These are phyloP conservation scores for Himalopsyche phryganea DNA, from an alignment of 1,140 invertebrate genomes.

Conservation along the genomic window DNA sequence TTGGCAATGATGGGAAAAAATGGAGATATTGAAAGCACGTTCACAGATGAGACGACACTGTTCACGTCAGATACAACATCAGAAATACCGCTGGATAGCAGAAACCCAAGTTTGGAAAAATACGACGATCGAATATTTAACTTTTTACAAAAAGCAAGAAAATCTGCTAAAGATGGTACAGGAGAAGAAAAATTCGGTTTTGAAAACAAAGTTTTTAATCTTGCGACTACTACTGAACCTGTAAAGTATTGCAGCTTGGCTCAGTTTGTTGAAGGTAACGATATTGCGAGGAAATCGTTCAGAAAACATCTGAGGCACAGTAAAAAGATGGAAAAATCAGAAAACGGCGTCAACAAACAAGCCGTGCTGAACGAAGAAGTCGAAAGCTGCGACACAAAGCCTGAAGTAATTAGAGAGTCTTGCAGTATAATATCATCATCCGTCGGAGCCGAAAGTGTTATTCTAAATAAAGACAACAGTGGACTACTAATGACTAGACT, in stretches of 20 bases:
- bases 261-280: slow-evolving; percentile 74
- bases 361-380: slow-evolving; percentile 26
- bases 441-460: slow-evolving; percentile 23
- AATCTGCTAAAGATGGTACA: slow-evolving; percentile 44
- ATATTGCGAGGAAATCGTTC: slow-evolving; percentile 73
- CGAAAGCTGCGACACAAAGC: slow-evolving; percentile 17
- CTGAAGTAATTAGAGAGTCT: slow-evolving; percentile 28
- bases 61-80: slow-evolving; percentile 59
- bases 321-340: slow-evolving; percentile 37
- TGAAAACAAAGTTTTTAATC: slow-evolving; percentile 64
- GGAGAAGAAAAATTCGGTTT: slow-evolving; percentile 62
- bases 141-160: slow-evolving; percentile 49
- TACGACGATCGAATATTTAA: slow-evolving; percentile 47
- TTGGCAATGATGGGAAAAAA: slow-evolving; percentile 61
- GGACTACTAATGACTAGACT: slow-evolving; percentile 6
- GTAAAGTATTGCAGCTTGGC: slow-evolving; percentile 69
- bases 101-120: slow-evolving; percentile 49
- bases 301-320: slow-evolving; percentile 54
- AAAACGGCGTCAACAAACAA: slow-evolving; percentile 7
- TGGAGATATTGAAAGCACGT: slow-evolving; percentile 63
- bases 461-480: slow-evolving; percentile 15
- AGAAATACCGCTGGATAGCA: slow-evolving; percentile 49
- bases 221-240: slow-evolving; percentile 55
- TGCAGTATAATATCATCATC: slow-evolving; percentile 28
- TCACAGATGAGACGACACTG: slow-evolving; percentile 60